Evolutionary conservation across 2,797 vertebrate genomes (phyloP), one percentile per base, ranked within the genome.

Genomic region (Manis crassicaudata): DNA sequence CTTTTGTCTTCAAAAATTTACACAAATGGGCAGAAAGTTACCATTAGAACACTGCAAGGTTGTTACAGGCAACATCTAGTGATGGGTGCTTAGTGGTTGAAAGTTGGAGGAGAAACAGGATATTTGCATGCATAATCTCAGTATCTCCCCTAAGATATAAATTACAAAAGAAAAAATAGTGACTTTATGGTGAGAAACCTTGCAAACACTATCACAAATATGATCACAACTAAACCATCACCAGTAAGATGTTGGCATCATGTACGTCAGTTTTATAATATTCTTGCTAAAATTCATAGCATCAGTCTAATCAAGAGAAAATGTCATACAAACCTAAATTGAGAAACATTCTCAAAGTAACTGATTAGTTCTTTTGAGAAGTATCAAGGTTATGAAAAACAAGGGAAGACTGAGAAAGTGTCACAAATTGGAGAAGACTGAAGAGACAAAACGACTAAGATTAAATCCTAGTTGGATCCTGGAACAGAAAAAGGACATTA

Each of bases 111-210:
- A 96, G 67, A 96, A 95, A 75, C 18, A 76, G 9, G 16, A 13
- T 92, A 75, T 90, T 89, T 86, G 35, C 56, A 35, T 86, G 35
- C 56, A 35, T 82, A 73, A 40, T 90, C 60, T 84, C 70, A 85
- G 46, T 95, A 70, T 88, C n/a, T 88, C 27, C 88, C 29, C 29
- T n/a, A 52, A 79, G 27, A 89, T 92, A 72, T 58, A 76, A 65
- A 29, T 50, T 90, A 86, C 52, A 65, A 90, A 95, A 86, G 32
- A 27, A 75, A 92, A 96, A 92, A 94, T 43, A 96, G 46, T 88
- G 94, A 88, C 29, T 77, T 82, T 82, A 68, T 12, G 43, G 7
- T 54, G 77, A 83, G 54, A 94, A 95, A 65, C 23, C 25, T 89
- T 72, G 75, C n/a, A 35, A 62, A 95, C 37, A 93, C 43, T 35